Conservation (phyloP, 2,888 invertebrate species). For the Omphaloscelis lunosa region DNA sequence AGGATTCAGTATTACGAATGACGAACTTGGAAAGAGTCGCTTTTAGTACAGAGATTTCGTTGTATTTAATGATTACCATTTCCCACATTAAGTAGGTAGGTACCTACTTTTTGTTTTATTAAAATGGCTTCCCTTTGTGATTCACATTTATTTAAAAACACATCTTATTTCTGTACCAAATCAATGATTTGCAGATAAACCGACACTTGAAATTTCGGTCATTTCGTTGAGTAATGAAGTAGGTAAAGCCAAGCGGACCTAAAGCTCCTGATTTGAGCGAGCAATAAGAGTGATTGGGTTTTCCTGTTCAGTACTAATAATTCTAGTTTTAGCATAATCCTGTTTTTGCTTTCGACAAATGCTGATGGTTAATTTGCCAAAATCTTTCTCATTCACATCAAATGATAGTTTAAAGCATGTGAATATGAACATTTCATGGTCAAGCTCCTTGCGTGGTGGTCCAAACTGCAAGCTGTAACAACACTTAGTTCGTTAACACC, state of each 20-base stretch:
- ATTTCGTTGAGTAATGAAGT: slow-evolving; percentile 15
- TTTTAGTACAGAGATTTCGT: slow-evolving; percentile 17
- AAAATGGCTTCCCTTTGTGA: slow-evolving; percentile 25
- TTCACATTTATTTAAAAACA: slow-evolving; percentile 27
- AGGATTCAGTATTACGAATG: slow-evolving; percentile 29
- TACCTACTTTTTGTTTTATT: slow-evolving; percentile 5
- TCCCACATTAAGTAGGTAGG: slow-evolving; percentile 1
- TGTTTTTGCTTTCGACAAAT: slow-evolving; percentile 4
- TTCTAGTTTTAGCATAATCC: not conserved
- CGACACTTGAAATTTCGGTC: slow-evolving; percentile 8
- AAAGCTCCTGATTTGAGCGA: slow-evolving; percentile 1
- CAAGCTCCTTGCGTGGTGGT: slow-evolving; percentile 22
- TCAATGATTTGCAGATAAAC: slow-evolving; percentile 34
- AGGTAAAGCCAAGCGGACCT: slow-evolving; percentile 16
- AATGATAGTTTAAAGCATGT: slow-evolving; percentile 3
- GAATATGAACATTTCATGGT: slow-evolving; percentile 10
- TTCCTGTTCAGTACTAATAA: slow-evolving; percentile 24
- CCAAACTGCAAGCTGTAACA: slow-evolving; percentile 51
- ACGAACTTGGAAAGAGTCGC: slow-evolving; percentile 16
- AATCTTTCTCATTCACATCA: not conserved
- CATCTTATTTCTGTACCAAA: slow-evolving; percentile 19
- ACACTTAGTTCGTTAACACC: slow-evolving; percentile 35
- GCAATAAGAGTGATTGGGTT: slow-evolving; percentile 28
- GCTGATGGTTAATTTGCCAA: not conserved
- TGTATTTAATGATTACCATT: slow-evolving; percentile 30